phyloP scores from a whole-genome alignment of 1,140 invertebrate species.

The Hesperophylax magnus region DNA sequence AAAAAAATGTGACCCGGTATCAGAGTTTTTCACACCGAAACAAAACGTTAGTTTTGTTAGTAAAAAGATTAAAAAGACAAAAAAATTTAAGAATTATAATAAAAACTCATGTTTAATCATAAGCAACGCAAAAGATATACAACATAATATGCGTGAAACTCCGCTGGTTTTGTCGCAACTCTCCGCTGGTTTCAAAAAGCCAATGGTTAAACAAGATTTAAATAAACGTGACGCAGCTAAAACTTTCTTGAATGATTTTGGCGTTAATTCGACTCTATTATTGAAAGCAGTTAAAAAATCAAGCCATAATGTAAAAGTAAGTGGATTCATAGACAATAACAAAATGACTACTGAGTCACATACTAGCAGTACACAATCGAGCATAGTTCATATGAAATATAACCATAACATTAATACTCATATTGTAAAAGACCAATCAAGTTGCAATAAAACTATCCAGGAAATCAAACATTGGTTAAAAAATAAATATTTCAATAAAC shows the following conservation, averaged over 20 bases:
- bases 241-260: not conserved
- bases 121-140: not conserved
- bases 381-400: conserved; percentile 12
- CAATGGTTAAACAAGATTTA: not conserved
- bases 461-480: conserved; percentile 1
- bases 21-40: conserved; percentile 6
- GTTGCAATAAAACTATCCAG: not conserved
- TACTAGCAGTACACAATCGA: conserved; percentile 4
- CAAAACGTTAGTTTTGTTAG: not conserved
- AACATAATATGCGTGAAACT: conserved; percentile 8
- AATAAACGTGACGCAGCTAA: not conserved
- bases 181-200: not conserved
- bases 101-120: not conserved
- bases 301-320: not conserved
- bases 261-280: not conserved
- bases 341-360: not conserved
- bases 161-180: conserved; percentile 18
- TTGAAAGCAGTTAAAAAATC: not conserved
- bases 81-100: not conserved
- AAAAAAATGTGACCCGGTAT: not conserved
- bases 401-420: not conserved
- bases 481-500: not conserved
- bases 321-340: not conserved
- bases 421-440: too few species aligned
- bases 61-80: not conserved